Conservation (phyloP, 2,113 vertebrate genomes). For the Onychorhynchus coronatus region DNA sequence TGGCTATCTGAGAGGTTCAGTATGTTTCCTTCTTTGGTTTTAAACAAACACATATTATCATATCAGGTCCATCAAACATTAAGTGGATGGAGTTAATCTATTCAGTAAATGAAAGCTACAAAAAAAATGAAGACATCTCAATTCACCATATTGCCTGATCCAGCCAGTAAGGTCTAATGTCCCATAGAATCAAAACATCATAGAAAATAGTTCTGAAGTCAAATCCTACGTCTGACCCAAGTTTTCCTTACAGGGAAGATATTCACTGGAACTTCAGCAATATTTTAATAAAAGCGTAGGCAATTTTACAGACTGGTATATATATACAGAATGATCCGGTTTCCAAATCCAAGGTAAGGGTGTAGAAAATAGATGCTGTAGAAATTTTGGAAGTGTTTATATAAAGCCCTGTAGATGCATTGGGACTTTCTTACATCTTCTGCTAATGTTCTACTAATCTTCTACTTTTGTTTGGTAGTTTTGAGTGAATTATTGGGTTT, state of each 20-base stretch:
- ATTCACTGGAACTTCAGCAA: neutral
- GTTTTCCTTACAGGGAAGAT: neutral
- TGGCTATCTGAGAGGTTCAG: neutral
- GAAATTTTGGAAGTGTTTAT: neutral
- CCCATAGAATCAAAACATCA: neutral
- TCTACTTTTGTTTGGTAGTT: neutral
- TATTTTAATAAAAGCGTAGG: neutral
- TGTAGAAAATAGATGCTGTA: neutral
- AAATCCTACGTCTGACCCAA: neutral
- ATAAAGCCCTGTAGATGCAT: neutral
- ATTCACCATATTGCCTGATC: accelerated
- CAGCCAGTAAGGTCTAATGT: neutral
- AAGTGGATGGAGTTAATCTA: neutral
- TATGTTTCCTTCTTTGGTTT: neutral
- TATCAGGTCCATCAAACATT: neutral
- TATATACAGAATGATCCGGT: neutral
- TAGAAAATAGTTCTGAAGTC: neutral
- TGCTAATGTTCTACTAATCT: too few relatives aligned
- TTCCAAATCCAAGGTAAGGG: neutral
- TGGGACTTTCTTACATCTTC: neutral
- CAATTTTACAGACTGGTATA: neutral
- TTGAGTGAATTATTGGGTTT: neutral
- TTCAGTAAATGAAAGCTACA: neutral
- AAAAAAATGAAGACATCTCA: neutral
- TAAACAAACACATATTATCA: neutral